phyloP scores from a whole-genome alignment of 2,113 vertebrate species.

The Arvicanthis niloticus region DNA sequence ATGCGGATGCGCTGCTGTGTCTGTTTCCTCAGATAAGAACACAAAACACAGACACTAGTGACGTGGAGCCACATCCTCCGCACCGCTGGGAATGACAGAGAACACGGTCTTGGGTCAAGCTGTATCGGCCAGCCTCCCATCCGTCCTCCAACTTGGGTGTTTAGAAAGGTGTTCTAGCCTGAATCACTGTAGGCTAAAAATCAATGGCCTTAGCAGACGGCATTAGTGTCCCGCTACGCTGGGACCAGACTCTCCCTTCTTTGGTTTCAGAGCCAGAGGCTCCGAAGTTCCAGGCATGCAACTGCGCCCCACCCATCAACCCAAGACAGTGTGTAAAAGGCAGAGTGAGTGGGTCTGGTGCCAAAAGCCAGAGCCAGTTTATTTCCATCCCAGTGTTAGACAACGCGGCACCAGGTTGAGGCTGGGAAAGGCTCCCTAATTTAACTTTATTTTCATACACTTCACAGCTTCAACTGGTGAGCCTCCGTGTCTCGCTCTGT shows the following conservation, averaged over 20 bases:
- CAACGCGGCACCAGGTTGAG: conserved; percentile 76
- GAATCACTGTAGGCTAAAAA: neutral
- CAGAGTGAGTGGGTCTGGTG: conserved; percentile 36
- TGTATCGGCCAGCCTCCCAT: accelerated
- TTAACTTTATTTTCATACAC: conserved; percentile 82
- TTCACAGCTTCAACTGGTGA: conserved; percentile 72
- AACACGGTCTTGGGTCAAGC: accelerated
- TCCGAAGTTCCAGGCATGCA: neutral
- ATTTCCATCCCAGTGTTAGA: conserved; percentile 71
- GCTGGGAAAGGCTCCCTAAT: conserved; percentile 80
- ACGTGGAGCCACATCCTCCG: too few relatives aligned
- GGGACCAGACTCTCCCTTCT: neutral
- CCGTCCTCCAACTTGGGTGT: neutral
- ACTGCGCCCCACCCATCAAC: neutral
- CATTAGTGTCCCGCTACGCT: neutral
- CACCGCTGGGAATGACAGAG: neutral
- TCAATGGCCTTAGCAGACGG: neutral
- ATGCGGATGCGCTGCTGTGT: neutral
- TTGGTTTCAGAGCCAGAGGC: neutral
- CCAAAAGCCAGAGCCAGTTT: conserved; percentile 61
- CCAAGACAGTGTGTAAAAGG: conserved; percentile 44
- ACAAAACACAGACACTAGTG: neutral
- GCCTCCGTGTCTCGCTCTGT: conserved; percentile 50
- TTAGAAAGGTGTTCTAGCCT: neutral
- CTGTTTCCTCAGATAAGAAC: neutral